Evolutionary conservation across 2,113 vertebrate genomes (phyloP).

Genomic region (Neolamprologus devosi): DNA sequence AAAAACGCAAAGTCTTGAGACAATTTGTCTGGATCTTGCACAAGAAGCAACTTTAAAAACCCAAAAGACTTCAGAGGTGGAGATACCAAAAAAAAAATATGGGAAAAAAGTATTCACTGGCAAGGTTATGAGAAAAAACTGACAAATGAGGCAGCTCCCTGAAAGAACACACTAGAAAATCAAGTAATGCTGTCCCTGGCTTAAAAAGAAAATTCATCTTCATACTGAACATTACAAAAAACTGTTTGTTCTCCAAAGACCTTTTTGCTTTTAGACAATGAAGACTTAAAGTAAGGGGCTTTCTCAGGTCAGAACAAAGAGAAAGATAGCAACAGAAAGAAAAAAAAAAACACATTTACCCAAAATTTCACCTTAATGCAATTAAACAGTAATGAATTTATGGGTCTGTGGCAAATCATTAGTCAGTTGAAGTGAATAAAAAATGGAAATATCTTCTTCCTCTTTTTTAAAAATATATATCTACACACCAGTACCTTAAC

Average conservation of each 20-base stretch:
- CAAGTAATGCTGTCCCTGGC: background rate
- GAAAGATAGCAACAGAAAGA: background rate
- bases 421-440: background rate
- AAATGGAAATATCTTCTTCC: background rate
- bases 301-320: background rate
- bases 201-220: background rate
- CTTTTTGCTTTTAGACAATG: background rate
- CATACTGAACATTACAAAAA: background rate
- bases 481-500: background rate
- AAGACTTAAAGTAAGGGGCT: background rate
- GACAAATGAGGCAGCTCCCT: background rate
- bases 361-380: background rate
- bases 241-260: background rate
- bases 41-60: background rate
- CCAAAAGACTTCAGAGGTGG: background rate
- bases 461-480: background rate
- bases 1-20: background rate
- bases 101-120: background rate
- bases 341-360: fast-evolving
- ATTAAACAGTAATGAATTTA: background rate
- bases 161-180: background rate
- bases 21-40: background rate
- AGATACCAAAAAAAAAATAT: background rate
- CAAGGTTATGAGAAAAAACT: background rate
- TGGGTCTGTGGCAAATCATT: background rate